Evolutionary conservation across 2,888 invertebrate genomes (phyloP).

Genomic region (Punctoribates punctum): DNA sequence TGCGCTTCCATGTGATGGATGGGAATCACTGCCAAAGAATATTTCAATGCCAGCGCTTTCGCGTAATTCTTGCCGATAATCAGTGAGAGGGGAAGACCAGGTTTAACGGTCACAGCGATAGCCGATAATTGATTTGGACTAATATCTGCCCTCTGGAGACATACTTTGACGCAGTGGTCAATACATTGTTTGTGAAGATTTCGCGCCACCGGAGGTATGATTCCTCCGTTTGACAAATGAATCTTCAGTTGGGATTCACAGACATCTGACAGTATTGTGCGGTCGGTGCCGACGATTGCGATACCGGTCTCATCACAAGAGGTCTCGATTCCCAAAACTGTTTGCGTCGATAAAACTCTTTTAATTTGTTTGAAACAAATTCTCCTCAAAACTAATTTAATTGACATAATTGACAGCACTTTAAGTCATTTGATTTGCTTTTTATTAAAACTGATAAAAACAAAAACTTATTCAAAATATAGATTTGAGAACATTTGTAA

Average conservation of each 20-base stretch:
- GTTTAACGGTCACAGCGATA: constrained; percentile 84
- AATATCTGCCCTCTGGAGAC: constrained; percentile 57
- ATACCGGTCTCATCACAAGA: constrained; percentile 97
- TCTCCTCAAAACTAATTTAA: too few relatives aligned
- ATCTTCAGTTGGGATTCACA: constrained; percentile 71
- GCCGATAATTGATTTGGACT: constrained; percentile 67
- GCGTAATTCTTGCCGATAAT: constrained; percentile 70
- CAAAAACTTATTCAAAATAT: too few relatives aligned
- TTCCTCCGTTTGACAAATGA: constrained; percentile 72
- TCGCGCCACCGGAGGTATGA: constrained; percentile 80
- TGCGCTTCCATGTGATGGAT: constrained; percentile 99
- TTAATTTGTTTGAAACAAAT: too few relatives aligned
- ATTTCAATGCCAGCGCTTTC: constrained; percentile 50
- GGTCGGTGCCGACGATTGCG: constrained; percentile 71
- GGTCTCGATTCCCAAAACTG: constrained; percentile 86
- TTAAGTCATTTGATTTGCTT: too few relatives aligned
- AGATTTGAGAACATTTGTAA: too few relatives aligned
- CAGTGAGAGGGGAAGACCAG: constrained; percentile 75
- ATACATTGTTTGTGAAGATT: constrained; percentile 76
- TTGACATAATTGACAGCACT: too few relatives aligned
- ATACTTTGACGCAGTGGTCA: constrained; percentile 65
- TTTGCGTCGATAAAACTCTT: background rate
- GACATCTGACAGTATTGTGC: constrained; percentile 72
- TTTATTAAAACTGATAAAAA: too few relatives aligned
- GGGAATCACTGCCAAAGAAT: constrained; percentile 70